Evolutionary conservation across 2,113 vertebrate genomes (phyloP), one percentile per base, ranked within the genome.

Genomic region (Phrynosoma platyrhinos): DNA sequence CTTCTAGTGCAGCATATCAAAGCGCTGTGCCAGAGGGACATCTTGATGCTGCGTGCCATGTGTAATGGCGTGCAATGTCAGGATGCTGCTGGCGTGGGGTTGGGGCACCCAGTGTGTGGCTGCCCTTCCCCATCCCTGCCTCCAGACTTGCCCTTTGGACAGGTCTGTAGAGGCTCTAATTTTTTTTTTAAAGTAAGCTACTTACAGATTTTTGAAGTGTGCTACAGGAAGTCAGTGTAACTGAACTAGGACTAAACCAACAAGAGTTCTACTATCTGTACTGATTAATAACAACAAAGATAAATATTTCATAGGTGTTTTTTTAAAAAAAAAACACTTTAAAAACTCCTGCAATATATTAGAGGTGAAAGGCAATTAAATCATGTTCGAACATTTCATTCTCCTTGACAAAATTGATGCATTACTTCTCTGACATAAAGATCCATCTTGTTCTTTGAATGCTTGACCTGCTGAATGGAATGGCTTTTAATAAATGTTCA

Each of bases 381-480:
- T n/a, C 1, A 5, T 2, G 12, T 9, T 76, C 2, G 18, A 7
- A 79, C 0, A 1, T 52, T 85, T 47, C 40, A 0, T 52, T 78
- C 42, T 18, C 0, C 82, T 83, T 83, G 74, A 82, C 32, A 32
- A 14, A 23, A 68, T 32, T 52, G 9, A 86, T 68, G 25, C 53
- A 0, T 25, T 66, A 27, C n/a, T 58, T 78, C 12, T 20, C 87
- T 25, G 55, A 55, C 83, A 55, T 5, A 53, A 71, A 69, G 25
- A 42, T 91, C 90, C 47, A 0, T 91, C 90, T 91, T 12, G 10
- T 87, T 72, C 77, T 66, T 77, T 69, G 40, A 74, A 16, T 79
- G 0, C 1, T 30, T 83, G 42, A 76, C 90, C 89, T 90, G 85
- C 58, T 20, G 71, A 84, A 25, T 53, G 1, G 1, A 2, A 13